Base-by-base conservation (phyloP, 2,888 invertebrate species). In the Papilio protenor region DNA sequence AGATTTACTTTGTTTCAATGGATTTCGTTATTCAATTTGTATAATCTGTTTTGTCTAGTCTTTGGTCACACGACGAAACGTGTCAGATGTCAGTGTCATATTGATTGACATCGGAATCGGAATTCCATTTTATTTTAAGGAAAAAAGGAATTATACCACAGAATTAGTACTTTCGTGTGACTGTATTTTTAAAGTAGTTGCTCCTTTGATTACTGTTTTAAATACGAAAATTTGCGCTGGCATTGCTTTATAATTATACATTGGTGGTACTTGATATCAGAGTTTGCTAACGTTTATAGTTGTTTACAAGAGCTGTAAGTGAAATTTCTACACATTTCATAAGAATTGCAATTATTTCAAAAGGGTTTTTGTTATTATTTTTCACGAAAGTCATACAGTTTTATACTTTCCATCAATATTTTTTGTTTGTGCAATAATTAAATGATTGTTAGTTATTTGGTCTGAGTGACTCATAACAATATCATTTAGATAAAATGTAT, bases 271-370 rank as follows among this genome's bases (percentile, higher is more conserved):
- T 61, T 61, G 57, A 21, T 61, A 61, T 27, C 16, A 16, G n/a
- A n/a, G 61, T 59, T 59, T 23, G 2, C 21, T 14, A 23, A 59
- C 27, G 27, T 45, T 45, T 69, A 45, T 69, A 69, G 45, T 45
- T 69, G 66, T 69, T 69, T 69, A 69, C 66, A 45, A 69, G 66
- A 45, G 45, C 45, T 45, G 66, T 69, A 45, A 66, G 66, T 66
- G 12, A 45, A 21, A 69, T 69, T 45, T 45, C 66, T 45, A 40
- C 45, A 45, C 21, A 69, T 45, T 45, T 45, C 18, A 45, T n/a
- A 45, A 21, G 45, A 4, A 69, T 69, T 45, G 4, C 4, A n/a
- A 18, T 12, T n/a, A 12, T 69, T 69, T 45, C 11, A 45, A 45
- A 69, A 21, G 45, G 21, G 45, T 33, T 21, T 1, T 69, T 12